Conservation (phyloP, 2,888 invertebrate species). For the Oegoconia quadripuncta region DNA sequence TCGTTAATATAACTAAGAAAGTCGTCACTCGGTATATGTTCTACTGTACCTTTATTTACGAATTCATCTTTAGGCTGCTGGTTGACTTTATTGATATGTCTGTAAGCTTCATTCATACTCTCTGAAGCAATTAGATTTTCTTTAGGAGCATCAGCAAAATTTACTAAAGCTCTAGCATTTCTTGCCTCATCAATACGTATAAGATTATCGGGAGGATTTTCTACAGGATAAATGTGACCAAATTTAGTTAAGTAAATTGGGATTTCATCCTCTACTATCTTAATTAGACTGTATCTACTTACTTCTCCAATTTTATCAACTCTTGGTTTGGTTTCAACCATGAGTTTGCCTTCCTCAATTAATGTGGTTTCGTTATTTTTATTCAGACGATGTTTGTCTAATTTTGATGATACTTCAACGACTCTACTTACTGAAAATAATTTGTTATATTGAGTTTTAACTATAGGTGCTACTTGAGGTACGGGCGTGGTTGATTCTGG, state of each 20-base stretch:
- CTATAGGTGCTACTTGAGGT: conserved; percentile 46
- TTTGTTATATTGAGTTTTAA: conserved; percentile 77
- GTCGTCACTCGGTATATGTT: conserved; percentile 49
- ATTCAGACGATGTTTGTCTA: conserved; percentile 78
- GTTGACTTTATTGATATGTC: conserved; percentile 50
- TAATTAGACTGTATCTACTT: conserved; percentile 83
- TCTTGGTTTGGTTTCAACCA: conserved; percentile 80
- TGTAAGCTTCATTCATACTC: conserved; percentile 71
- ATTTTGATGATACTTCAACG: conserved; percentile 83
- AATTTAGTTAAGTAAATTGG: conserved; percentile 71
- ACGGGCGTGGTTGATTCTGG: conserved; percentile 42
- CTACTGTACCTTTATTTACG: conserved; percentile 30
- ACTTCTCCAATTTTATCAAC: conserved; percentile 84
- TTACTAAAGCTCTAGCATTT: conserved; percentile 65
- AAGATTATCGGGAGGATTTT: conserved; percentile 67
- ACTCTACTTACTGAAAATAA: conserved; percentile 84
- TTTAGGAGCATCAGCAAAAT: conserved; percentile 55
- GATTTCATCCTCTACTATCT: conserved; percentile 81
- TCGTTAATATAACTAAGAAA: conserved; percentile 63
- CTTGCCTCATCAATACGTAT: conserved; percentile 73
- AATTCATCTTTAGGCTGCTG: conserved; percentile 27
- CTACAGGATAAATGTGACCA: conserved; percentile 70
- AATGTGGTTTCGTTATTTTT: conserved; percentile 75
- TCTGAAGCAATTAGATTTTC: conserved; percentile 73
- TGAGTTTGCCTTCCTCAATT: conserved; percentile 72